phyloP scores from a whole-genome alignment of 37 sponge, comb jelly and placozoan species.

The Chondrilla cf. caribensis region DNA sequence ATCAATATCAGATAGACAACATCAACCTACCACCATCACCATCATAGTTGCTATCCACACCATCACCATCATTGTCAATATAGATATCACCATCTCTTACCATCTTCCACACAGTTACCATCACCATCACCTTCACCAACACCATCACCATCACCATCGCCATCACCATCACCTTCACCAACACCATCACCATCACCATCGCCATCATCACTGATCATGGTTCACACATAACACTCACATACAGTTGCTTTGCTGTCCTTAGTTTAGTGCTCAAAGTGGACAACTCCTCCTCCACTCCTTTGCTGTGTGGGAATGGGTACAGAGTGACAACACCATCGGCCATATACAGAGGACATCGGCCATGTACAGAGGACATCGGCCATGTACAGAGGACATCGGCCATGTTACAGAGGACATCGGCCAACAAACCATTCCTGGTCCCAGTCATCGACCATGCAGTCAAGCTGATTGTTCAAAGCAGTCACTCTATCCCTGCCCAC shows the following conservation, averaged over 20 bases:
- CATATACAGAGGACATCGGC: too few species aligned
- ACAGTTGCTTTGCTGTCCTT: neutral
- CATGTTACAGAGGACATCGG: too few species aligned
- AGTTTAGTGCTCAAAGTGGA: neutral
- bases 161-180: neutral
- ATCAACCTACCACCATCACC: slow-evolving; percentile 15
- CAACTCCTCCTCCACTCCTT: neutral
- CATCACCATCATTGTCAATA: neutral
- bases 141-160: neutral
- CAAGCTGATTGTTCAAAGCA: neutral
- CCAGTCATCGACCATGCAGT: neutral
- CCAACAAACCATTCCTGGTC: neutral
- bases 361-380: too few species aligned
- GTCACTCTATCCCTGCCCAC: neutral
- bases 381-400: too few species aligned
- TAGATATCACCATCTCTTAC: slow-evolving; percentile 3
- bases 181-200: neutral
- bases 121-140: neutral
- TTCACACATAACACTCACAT: too few species aligned
- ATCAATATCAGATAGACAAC: too few species aligned
- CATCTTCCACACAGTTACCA: neutral
- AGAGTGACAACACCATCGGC: too few species aligned
- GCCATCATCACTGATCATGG: neutral
- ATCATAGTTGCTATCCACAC: neutral
- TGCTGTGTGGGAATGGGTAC: too few species aligned